Percentiles rank a stretch among this genome's conserved stretches.
Evolutionary conservation across 2,888 invertebrate species (phyloP).

Genomic region (Miltochrista miniata): DNA sequence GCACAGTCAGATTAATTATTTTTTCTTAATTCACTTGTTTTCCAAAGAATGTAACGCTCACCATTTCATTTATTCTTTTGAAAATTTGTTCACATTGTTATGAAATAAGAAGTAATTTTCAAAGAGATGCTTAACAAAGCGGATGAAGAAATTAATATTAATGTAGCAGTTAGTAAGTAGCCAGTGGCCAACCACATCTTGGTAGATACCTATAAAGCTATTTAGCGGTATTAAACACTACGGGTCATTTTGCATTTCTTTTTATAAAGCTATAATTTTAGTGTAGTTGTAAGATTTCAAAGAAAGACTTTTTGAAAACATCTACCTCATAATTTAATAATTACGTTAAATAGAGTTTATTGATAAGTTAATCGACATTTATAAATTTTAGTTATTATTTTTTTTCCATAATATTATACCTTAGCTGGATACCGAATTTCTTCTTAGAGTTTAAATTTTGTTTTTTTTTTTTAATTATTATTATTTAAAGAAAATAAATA

Average conservation of each 20-base stretch:
- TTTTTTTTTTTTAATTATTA: constrained; percentile 73
- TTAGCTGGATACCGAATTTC: constrained; percentile 68
- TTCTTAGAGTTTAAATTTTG: constrained; percentile 80
- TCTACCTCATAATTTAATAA: constrained; percentile 81
- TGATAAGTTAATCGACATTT: constrained; percentile 75
- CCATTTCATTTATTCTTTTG: too few species aligned
- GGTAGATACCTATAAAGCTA: constrained; percentile 24
- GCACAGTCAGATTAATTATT: neutral
- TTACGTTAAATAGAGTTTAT: constrained; percentile 74
- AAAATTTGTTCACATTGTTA: too few species aligned
- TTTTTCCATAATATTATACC: constrained; percentile 48
- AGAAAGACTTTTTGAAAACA: constrained; percentile 80
- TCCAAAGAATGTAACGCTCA: too few species aligned
- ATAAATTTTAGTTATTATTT: constrained; percentile 71
- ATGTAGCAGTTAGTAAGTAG: constrained; percentile 6
- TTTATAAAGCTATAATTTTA: constrained; percentile 54
- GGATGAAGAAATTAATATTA: neutral
- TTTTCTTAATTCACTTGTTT: too few species aligned
- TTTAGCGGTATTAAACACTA: constrained; percentile 47
- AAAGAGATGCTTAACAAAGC: neutral
- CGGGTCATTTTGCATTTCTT: constrained; percentile 59
- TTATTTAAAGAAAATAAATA: constrained; percentile 78
- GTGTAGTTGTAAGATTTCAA: constrained; percentile 68
- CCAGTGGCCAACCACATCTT: constrained; percentile 18
- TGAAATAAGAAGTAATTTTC: neutral